A percentile compares a stretch with the other conserved stretches of the same genome.
phyloP scores from a whole-genome alignment of 2,113 vertebrate species.

The Serinus canaria region DNA sequence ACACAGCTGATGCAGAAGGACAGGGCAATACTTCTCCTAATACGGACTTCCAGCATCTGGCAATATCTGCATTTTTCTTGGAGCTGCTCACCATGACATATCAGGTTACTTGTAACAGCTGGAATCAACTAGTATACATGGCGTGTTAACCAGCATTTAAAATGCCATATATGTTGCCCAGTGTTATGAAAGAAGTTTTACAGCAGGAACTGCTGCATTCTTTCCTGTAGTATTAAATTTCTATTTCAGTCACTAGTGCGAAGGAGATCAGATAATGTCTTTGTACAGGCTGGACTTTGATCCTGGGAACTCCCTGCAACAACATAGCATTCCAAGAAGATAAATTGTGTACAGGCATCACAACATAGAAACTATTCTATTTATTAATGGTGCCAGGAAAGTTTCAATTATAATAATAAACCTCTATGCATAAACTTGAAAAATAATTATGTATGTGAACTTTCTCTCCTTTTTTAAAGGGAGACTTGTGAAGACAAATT shows the following conservation, averaged over 20 bases:
- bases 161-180: background rate
- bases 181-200: background rate
- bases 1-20: background rate
- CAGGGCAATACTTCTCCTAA: background rate
- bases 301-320: background rate
- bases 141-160: background rate
- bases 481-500: background rate
- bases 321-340: background rate
- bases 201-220: background rate
- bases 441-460: background rate
- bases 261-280: background rate
- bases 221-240: background rate
- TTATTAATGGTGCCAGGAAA: background rate
- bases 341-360: background rate
- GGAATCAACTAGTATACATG: background rate
- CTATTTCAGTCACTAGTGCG: rapidly evolving
- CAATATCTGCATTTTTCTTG: background rate
- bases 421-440: background rate
- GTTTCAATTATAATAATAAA: background rate
- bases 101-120: background rate
- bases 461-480: background rate
- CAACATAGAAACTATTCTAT: background rate
- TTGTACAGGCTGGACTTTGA: background rate
- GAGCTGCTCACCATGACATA: background rate
- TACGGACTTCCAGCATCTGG: background rate